A percentile compares a stretch with the other conserved stretches of the same genome.
Evolutionary conservation across 1,140 invertebrate species (phyloP).

Genomic region (Triops longicaudatus): DNA sequence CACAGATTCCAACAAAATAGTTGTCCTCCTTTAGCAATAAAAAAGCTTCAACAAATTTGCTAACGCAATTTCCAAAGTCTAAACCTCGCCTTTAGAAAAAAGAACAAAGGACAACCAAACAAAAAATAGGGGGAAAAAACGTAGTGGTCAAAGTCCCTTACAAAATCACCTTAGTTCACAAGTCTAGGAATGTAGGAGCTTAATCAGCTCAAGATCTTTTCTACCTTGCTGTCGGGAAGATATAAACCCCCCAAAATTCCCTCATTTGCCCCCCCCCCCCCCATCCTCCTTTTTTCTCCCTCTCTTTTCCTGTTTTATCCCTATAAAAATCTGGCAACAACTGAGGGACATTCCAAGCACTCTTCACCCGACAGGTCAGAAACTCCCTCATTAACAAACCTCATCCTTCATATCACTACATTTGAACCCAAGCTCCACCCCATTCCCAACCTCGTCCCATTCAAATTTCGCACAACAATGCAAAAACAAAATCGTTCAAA

Average conservation of each 20-base stretch:
- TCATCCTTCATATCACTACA: not conserved
- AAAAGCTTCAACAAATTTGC: no score
- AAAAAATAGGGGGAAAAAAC: not conserved
- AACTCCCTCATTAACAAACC: not conserved
- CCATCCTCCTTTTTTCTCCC: not conserved
- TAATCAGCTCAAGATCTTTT: conserved; percentile 7
- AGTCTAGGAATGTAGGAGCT: not conserved
- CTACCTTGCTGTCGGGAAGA: not conserved
- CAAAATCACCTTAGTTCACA: not conserved
- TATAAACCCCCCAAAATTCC: not conserved
- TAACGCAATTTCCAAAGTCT: no score
- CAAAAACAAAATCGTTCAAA: no score
- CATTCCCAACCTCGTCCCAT: not conserved
- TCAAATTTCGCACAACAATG: no score
- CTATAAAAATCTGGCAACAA: conserved; percentile 1
- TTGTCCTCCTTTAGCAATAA: no score
- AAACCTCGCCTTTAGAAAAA: no score
- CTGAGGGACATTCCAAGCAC: conserved; percentile 3
- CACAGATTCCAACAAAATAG: no score
- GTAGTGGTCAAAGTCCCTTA: not conserved
- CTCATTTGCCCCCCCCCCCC: not conserved
- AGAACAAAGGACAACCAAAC: not conserved
- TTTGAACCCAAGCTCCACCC: no score
- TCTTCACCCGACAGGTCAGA: conserved; percentile 4
- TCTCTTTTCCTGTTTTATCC: not conserved